phyloP scores from a whole-genome alignment of 2,888 invertebrate species.

The Eupithecia subfuscata region DNA sequence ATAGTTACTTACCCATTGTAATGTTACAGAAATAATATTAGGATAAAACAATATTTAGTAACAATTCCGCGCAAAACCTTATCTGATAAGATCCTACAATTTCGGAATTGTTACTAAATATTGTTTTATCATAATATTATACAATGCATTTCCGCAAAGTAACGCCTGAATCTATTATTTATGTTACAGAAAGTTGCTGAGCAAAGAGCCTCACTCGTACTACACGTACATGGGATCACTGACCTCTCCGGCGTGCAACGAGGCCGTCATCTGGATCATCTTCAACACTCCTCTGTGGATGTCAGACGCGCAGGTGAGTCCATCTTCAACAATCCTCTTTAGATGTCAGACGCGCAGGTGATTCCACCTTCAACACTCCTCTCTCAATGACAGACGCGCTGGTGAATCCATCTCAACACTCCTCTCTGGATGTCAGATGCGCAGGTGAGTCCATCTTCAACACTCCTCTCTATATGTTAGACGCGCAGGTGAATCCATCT shows the following conservation, averaged over 20 bases:
- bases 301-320: conserved; percentile 70
- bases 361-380: neutral
- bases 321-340: conserved; percentile 62
- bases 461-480: conserved; percentile 81
- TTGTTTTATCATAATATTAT: no score
- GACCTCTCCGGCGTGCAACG: conserved; percentile 89
- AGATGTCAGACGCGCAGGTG: neutral
- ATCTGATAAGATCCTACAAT: no score
- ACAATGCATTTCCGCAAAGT: no score
- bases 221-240: conserved; percentile 89
- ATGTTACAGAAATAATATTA: no score
- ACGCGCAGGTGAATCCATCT: conserved; percentile 59
- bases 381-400: neutral
- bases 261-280: conserved; percentile 90
- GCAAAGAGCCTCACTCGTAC: conserved; percentile 79
- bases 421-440: conserved; percentile 65
- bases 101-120: no score
- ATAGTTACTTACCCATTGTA: neutral
- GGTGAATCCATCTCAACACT: conserved; percentile 44
- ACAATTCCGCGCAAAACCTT: no score
- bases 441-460: conserved; percentile 65
- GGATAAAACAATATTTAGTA: no score
- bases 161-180: no score
- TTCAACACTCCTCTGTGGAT: conserved; percentile 64
- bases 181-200: conserved; percentile 78